These are phyloP conservation scores for Agrilus planipennis DNA, from an alignment of 1,140 invertebrate genomes.

Conservation along the genomic window DNA sequence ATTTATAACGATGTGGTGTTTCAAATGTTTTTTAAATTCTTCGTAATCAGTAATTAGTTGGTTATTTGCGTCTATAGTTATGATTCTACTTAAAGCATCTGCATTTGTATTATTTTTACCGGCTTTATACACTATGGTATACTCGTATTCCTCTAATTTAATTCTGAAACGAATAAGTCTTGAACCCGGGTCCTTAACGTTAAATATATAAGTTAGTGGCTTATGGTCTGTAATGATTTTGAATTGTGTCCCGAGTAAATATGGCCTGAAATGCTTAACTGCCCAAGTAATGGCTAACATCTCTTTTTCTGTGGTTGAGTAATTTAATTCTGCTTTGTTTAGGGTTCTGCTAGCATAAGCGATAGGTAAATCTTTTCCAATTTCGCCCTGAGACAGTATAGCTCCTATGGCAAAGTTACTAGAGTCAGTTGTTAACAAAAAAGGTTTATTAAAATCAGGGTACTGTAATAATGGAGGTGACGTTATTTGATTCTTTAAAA, in stretches of 20 bases:
- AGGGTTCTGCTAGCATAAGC: slow-evolving; percentile 4
- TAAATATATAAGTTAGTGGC: slow-evolving; percentile 9
- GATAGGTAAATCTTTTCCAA: slow-evolving; percentile 3
- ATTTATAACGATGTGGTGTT: too few relatives aligned
- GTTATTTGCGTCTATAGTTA: too few relatives aligned
- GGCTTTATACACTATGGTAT: slow-evolving; percentile 1
- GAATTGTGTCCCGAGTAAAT: slow-evolving; percentile 11
- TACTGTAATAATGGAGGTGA: neutral
- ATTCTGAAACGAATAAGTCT: neutral
- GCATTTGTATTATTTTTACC: slow-evolving; percentile 2
- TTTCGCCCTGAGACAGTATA: too few relatives aligned
- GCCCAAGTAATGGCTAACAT: slow-evolving; percentile 15
- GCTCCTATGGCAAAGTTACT: too few relatives aligned
- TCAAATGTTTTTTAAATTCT: too few relatives aligned
- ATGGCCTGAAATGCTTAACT: slow-evolving; percentile 10
- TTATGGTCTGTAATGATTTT: slow-evolving; percentile 18
- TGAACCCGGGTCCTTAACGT: slow-evolving; percentile 3
- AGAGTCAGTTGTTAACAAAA: too few relatives aligned
- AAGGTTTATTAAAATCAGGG: neutral
- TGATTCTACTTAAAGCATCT: neutral
- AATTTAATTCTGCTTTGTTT: slow-evolving; percentile 11
- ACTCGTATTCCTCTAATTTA: slow-evolving; percentile 4
- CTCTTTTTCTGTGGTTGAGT: slow-evolving; percentile 20
- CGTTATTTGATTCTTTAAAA: neutral
- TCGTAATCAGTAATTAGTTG: too few relatives aligned